Evolutionary conservation across 2,113 vertebrate genomes (phyloP).

Genomic region (Tonatia bakeri): DNA sequence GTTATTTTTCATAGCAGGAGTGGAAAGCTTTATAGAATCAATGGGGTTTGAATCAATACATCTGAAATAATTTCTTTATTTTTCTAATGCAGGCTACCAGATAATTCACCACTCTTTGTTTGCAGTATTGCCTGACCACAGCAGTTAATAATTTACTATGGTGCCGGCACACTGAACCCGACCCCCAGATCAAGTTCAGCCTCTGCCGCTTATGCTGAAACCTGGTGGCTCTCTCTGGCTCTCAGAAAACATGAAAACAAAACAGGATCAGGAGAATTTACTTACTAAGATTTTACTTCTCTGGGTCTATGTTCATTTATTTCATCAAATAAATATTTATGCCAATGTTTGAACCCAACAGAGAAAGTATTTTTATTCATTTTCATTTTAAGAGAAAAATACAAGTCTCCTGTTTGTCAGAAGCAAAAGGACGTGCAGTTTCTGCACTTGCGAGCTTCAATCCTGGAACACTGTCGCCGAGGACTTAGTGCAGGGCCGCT

Average conservation of each 20-base stretch:
- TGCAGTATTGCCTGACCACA: slow-evolving; percentile 53
- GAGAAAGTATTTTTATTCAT: slow-evolving; percentile 53
- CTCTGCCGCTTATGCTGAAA: slow-evolving; percentile 25
- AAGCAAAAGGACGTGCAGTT: background rate
- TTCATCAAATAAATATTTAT: slow-evolving; percentile 72
- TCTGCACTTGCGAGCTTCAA: background rate
- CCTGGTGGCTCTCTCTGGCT: slow-evolving; percentile 51
- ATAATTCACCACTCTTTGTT: slow-evolving; percentile 30
- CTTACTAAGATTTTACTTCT: slow-evolving; percentile 65
- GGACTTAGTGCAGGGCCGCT: background rate
- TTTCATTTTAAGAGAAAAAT: background rate
- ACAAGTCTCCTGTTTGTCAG: background rate
- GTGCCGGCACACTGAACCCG: slow-evolving; percentile 25
- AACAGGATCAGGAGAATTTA: slow-evolving; percentile 44
- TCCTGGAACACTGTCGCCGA: background rate
- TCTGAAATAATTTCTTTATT: slow-evolving; percentile 62
- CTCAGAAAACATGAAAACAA: slow-evolving; percentile 59
- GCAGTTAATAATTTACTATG: slow-evolving; percentile 51
- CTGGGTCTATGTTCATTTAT: slow-evolving; percentile 14
- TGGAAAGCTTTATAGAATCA: slow-evolving; percentile 73
- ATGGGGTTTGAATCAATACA: slow-evolving; percentile 66
- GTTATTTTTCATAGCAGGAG: slow-evolving; percentile 70
- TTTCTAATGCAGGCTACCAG: slow-evolving; percentile 55
- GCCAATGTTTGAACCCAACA: slow-evolving; percentile 57
- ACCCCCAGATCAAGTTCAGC: slow-evolving; percentile 57